A percentile compares a stretch with the other conserved stretches of the same genome.
Evolutionary conservation across 2,113 vertebrate genomes (phyloP).

Genomic region (Emydura subglobosa): DNA sequence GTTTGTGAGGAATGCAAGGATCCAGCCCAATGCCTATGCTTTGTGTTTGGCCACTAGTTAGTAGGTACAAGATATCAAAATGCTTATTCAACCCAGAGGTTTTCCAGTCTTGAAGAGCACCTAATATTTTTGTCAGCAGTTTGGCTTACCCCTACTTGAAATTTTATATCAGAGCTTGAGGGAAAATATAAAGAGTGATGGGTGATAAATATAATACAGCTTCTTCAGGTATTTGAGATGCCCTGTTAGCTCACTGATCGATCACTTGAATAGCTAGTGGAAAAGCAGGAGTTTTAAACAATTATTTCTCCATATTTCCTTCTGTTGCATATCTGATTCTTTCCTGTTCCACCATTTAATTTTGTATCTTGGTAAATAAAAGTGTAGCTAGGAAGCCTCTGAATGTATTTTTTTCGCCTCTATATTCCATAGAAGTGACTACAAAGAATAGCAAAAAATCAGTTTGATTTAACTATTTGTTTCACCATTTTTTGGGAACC

Average conservation of each 20-base stretch:
- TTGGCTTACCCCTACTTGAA: slow-evolving; percentile 13
- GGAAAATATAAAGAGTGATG: background rate
- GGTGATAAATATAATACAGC: background rate
- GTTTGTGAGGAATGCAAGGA: background rate
- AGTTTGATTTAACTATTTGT: background rate
- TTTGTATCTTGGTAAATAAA: background rate
- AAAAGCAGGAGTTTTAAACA: background rate
- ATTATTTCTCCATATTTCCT: background rate
- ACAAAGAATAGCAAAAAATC: background rate
- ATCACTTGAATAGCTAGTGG: background rate
- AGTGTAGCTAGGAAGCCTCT: background rate
- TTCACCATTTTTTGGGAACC: slow-evolving; percentile 5
- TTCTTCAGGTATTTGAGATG: slow-evolving; percentile 9
- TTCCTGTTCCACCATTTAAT: background rate
- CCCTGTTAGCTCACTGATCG: background rate
- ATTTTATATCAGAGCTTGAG: background rate
- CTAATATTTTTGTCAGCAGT: background rate
- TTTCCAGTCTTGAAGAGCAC: background rate
- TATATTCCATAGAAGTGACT: background rate
- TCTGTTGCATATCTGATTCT: background rate
- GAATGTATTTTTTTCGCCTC: background rate
- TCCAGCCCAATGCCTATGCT: background rate
- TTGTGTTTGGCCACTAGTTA: background rate
- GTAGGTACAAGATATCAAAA: background rate
- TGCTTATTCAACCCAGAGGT: background rate